Evolutionary conservation across 2,113 vertebrate species (phyloP).

Genomic region (Sitta europaea): DNA sequence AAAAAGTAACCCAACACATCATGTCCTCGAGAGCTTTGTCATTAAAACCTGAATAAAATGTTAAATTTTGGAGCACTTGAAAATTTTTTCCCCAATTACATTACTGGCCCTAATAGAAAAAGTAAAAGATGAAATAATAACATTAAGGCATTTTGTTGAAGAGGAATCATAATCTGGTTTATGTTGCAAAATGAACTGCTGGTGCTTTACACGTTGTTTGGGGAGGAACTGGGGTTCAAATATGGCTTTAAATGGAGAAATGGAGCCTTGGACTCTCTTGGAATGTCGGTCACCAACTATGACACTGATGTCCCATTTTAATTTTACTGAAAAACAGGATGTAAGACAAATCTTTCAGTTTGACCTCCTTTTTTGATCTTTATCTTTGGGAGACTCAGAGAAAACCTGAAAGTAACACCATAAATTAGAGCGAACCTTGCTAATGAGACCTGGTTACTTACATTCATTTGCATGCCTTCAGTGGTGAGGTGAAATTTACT

Average conservation of each 20-base stretch:
- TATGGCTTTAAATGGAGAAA: neutral
- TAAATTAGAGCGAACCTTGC: neutral
- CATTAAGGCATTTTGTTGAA: neutral
- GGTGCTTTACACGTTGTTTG: neutral
- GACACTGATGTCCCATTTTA: neutral
- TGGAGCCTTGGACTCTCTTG: neutral
- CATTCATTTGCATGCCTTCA: neutral
- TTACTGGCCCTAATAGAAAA: neutral
- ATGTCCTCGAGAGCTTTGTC: neutral
- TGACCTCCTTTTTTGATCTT: neutral
- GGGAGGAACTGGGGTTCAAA: neutral
- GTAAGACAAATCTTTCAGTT: neutral
- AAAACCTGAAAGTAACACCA: neutral
- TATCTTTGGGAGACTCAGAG: neutral
- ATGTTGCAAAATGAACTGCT: neutral
- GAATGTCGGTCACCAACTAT: neutral
- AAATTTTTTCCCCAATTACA: neutral
- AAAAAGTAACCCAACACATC: neutral
- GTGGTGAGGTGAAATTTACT: neutral
- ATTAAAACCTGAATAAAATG: neutral
- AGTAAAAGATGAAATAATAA: neutral
- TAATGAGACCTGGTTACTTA: slow-evolving; percentile 10
- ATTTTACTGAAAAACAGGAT: neutral
- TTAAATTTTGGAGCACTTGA: neutral
- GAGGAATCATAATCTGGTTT: neutral